A percentile compares a stretch with the other conserved stretches of the same genome.
These are phyloP conservation scores for Phoenoteleia sp. DNA, from an alignment of 2,888 invertebrate species.

Conservation along the genomic window DNA sequence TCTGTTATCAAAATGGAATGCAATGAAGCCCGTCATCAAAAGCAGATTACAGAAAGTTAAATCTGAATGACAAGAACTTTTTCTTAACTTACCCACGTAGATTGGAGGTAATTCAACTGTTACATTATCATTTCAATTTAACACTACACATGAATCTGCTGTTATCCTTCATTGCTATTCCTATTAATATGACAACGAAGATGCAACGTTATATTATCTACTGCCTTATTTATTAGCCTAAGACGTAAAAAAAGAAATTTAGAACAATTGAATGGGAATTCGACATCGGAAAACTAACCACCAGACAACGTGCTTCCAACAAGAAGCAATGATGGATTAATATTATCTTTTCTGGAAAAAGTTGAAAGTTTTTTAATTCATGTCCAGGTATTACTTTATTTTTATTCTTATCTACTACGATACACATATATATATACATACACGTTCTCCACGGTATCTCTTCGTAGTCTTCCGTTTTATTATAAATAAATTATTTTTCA, in stretches of 20 bases:
- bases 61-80: neutral
- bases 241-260: neutral
- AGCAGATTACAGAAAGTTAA: neutral
- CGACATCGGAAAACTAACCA: neutral
- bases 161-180: neutral
- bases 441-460: no score
- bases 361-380: constrained; percentile 18
- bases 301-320: neutral
- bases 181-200: neutral
- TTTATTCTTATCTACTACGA: neutral
- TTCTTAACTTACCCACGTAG: neutral
- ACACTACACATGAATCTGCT: neutral
- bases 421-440: no score
- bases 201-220: neutral
- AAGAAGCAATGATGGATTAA: neutral
- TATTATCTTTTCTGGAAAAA: neutral
- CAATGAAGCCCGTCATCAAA: neutral
- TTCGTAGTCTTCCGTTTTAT: no score
- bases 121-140: neutral
- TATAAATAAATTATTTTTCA: no score
- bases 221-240: neutral
- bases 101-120: neutral
- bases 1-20: neutral
- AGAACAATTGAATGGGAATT: neutral
- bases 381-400: neutral